Base-by-base conservation (phyloP, 2,113 vertebrate species). In the Oncorhynchus keta region DNA sequence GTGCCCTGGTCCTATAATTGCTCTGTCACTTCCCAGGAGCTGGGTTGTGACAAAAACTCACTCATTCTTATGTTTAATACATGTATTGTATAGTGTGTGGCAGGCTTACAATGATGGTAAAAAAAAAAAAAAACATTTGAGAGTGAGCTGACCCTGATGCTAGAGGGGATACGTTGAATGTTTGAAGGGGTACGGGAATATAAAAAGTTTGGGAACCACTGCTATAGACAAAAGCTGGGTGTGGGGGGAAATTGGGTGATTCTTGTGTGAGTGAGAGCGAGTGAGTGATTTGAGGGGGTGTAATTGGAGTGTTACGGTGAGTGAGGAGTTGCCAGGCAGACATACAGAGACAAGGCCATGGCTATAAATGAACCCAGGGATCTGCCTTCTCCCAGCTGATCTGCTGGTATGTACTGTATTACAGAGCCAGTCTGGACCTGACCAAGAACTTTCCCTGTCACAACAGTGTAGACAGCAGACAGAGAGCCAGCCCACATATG, bases 361-460 rank as follows among this genome's bases (percentile, higher is more conserved):
- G 91, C 94, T 95, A 95, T 92, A 95, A 95, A 93, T 94, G 93
- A 91, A 93, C 87, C 70, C 65, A 79, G 89, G 72, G 89, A 90
- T 93, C 85, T 91, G 88, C 90, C 86, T 91, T 87, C 90, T 94
- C 91, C 89, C 92, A 93, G 92, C 92, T 93, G 92, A 93, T 92
- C 89, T 92, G 88, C 82, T 91, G 92, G 90, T 93, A 94, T 94
- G 92, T 92, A 91, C 92, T 92, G 91, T 90, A 92, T 92, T 93
- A 93, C 92, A 89, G 86, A 92, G 90, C 92, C 88, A 92, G 92
- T 93, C 90, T 92, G 88, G 91, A 93, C 93, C 90, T 91, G 92
- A 93, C 91, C 86, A 83, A 89, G 90, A 90, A 81, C 86, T 77
- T 89, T 90, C 84, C 83, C 83, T 83, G 85, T 81, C 86, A 87